These are phyloP conservation scores for Pollimyrus isidori DNA, from an alignment of 2,113 vertebrate species.

Conservation along the genomic window DNA sequence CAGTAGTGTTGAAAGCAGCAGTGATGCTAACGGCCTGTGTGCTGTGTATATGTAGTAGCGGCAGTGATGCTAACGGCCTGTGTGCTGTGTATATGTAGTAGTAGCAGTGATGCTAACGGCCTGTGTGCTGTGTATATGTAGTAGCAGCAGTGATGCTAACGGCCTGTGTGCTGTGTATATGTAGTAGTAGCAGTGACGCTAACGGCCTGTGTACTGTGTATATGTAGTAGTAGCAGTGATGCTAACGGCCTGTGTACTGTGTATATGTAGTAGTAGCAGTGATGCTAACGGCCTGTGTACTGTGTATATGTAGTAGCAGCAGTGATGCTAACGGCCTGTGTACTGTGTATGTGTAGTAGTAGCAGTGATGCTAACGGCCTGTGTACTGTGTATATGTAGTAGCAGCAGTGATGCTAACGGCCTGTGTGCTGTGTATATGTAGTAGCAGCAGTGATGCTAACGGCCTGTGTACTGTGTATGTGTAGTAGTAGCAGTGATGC, in stretches of 20 bases:
- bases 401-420: background rate
- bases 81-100: background rate
- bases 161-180: background rate
- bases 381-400: background rate
- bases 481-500: background rate
- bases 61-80: background rate
- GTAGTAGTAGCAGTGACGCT: background rate
- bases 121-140: background rate
- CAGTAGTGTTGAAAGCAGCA: background rate
- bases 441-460: background rate
- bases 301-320: background rate
- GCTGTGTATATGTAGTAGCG: background rate
- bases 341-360: background rate
- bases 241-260: background rate
- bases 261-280: background rate
- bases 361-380: background rate
- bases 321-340: background rate
- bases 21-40: background rate
- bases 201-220: background rate
- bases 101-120: background rate
- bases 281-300: background rate
- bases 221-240: background rate
- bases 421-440: background rate
- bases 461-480: background rate
- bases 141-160: background rate